A percentile compares a stretch with the other conserved stretches of the same genome.
phyloP scores from a whole-genome alignment of 2,113 vertebrate species.

The Cynoglossus semilaevis region DNA sequence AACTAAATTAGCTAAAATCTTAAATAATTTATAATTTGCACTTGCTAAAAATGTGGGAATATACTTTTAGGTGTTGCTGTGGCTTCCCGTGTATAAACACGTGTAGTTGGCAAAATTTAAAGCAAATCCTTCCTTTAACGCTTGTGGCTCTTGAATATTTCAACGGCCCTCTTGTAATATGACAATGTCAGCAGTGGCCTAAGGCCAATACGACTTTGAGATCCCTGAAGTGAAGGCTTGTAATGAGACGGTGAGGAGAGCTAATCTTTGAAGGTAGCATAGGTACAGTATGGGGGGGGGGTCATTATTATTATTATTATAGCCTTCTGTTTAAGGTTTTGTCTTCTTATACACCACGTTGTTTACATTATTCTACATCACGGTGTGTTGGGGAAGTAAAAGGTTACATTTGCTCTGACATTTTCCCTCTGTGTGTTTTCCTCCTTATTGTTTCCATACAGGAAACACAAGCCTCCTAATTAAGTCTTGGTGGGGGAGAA shows the following conservation, averaged over 20 bases:
- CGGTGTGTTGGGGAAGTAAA: constrained; percentile 46
- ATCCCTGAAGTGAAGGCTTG: neutral
- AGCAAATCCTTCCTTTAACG: too few relatives aligned
- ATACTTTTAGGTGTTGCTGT: too few relatives aligned
- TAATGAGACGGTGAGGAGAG: neutral
- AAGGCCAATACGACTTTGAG: neutral
- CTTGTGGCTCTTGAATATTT: too few relatives aligned
- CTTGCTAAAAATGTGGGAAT: too few relatives aligned
- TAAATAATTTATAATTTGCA: too few relatives aligned
- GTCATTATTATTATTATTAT: constrained; percentile 38
- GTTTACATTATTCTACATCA: constrained; percentile 42
- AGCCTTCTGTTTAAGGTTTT: constrained; percentile 28
- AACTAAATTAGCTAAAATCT: too few relatives aligned
- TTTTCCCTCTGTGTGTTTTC: constrained; percentile 34
- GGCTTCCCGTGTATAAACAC: too few relatives aligned
- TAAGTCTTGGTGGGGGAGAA: constrained; percentile 55
- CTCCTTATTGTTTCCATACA: constrained; percentile 44
- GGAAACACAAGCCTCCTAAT: constrained; percentile 59
- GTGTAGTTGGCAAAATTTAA: too few relatives aligned
- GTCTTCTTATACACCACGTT: constrained; percentile 32
- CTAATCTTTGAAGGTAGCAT: constrained; percentile 34
- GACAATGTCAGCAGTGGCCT: neutral
- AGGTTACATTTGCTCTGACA: constrained; percentile 48
- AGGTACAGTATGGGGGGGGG: constrained; percentile 20
- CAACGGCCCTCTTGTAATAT: too few relatives aligned